Evolutionary conservation across 2,113 vertebrate species (phyloP).

Genomic region (Maccullochella peelii): DNA sequence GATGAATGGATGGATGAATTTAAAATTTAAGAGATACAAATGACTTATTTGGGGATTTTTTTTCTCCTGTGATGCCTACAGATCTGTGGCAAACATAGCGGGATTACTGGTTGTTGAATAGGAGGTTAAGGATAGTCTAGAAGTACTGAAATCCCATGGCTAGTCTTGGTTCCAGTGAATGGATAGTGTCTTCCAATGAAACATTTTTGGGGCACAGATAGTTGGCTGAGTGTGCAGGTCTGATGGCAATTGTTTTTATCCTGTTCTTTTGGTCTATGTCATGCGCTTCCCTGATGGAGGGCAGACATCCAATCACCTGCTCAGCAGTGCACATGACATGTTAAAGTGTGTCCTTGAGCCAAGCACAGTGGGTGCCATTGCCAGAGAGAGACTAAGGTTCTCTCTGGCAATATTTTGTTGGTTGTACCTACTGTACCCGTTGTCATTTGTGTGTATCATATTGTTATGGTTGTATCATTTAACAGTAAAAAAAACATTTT

Average conservation of each 20-base stretch:
- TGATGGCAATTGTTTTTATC: slow-evolving; percentile 22
- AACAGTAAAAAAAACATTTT: not conserved
- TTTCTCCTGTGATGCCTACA: not conserved
- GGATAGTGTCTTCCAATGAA: not conserved
- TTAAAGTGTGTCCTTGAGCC: slow-evolving; percentile 29
- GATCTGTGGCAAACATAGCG: not conserved
- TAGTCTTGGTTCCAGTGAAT: not conserved
- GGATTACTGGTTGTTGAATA: not conserved
- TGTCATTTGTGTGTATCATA: not conserved
- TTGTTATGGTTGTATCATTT: not conserved
- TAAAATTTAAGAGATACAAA: not conserved
- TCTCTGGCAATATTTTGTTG: no score
- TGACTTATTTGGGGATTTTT: not conserved
- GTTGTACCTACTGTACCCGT: not conserved
- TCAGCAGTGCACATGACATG: slow-evolving; percentile 22
- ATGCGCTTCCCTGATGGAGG: slow-evolving; percentile 17
- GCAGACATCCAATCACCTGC: slow-evolving; percentile 24
- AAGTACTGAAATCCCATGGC: not conserved
- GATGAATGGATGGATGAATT: not conserved
- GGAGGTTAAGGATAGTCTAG: not conserved
- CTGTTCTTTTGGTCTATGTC: slow-evolving; percentile 1
- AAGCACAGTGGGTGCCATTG: not conserved
- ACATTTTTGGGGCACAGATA: not conserved
- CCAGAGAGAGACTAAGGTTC: not conserved
- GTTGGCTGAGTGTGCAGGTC: not conserved